Base-by-base conservation (phyloP, 1,140 invertebrate genomes). In the Tribolium castaneum region DNA sequence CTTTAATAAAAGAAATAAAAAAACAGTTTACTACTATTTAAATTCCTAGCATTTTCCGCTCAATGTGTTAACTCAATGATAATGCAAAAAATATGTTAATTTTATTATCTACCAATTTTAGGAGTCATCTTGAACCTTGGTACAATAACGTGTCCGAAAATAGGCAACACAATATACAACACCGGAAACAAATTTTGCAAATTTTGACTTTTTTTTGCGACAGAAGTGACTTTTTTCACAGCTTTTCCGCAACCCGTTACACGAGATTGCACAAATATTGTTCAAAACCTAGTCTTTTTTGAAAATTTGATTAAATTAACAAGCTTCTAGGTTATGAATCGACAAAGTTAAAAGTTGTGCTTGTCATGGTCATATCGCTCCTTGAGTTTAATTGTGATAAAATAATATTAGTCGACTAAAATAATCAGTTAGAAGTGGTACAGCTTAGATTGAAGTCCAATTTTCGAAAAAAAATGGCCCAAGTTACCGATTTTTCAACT, bases 391-490 rank as follows among this genome's bases (percentile, higher is more conserved):
- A 10, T 45, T 45, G 39, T 45, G 39, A 45, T 45, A 45, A 45
- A n/a, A 1, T 39, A 10, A 39, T 3, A 45, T 45, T 45, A 45
- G 39, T 45, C 39, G 39, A 45, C 9, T 45, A 10, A 45, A 45
- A 9, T 9, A 10, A 45, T 45, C 39, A 45, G n/a, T 9, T 9
- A 9, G 39, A 9, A 10, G 39, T 9, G n/a, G 39, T 45, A 30
- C n/a, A 45, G 5, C 0, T 45, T 45, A 45, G 9, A 9, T 19
- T n/a, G 0, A 45, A 30, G 6, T 30, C 25, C 3, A 30, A 30
- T 30, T 30, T 30, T 45, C 2, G n/a, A 45, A 25, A 50, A 14
- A 81, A 77, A 79, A 81, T 81, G 80, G 78, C 76, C 19, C 75
- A 73, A 81, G 13, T 19, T n/a, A 45, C 76, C 10, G 70, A 75